Base-by-base conservation (phyloP, 2,888 invertebrate genomes). In the Cryptophagus acutangulus region DNA sequence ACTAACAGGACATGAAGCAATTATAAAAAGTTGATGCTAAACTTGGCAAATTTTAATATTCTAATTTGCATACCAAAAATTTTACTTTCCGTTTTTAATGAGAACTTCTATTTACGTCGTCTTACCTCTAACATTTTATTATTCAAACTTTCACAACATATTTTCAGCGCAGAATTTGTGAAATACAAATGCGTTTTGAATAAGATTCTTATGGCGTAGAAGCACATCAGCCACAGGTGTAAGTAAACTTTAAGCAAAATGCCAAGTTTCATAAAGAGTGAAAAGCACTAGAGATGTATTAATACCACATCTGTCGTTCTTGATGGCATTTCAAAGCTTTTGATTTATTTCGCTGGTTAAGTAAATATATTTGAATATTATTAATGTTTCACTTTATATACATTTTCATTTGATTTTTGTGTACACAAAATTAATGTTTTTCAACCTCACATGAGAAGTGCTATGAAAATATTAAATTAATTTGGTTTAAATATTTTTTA, bases 1-100 rank as follows among this genome's bases (percentile, higher is more conserved):
- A 45, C 48, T 51, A 48, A 51, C 45, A 51, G 41, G 36, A 46
- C 43, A 45, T 33, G 46, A 35, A 40, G 34, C 43, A 45, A 41
- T 49, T 47, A 47, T 35, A 47, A 43, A 41, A 46, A 40, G 39
- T 29, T 41, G 25, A 17, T 10, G 33, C 26, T 29, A 35, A 20
- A 31, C 15, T 31, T 31, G 31, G 31, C n/a, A 31, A 43, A 40
- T 40, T 43, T 46, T 43, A 43, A 46, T 40, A 43, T 40, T 17
- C 17, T 35, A 38, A 46, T 46, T 46, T 43, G 38, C 43, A 41
- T 43, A 39, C 26, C 10, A n/a, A 38, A 38, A 17, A n/a, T n/a
- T 38, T 30, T 24, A 31, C 25, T 38, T 38, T 31, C 25, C 20
- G 20, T 33, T 38, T 20, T 20, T 14, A 30, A 17, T 26, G 15